Evolutionary conservation across 2,113 vertebrate genomes (phyloP).

Genomic region (Rousettus leschenaultii): DNA sequence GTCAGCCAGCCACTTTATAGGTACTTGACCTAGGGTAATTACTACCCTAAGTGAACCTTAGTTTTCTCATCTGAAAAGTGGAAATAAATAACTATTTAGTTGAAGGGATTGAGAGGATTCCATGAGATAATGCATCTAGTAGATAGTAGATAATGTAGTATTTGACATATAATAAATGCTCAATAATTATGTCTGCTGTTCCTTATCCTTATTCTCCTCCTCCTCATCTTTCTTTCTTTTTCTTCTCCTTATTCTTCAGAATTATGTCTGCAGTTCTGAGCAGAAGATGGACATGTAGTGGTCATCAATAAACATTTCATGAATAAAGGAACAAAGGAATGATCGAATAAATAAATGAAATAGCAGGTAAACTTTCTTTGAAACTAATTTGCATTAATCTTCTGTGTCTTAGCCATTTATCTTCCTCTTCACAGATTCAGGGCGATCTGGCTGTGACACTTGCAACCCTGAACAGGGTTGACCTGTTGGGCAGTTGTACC

Average conservation of each 20-base stretch:
- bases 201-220: not conserved
- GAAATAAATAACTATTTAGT: not conserved
- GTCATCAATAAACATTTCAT: not conserved
- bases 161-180: not conserved
- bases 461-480: no score
- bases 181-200: not conserved
- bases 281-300: not conserved
- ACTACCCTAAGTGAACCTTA: not conserved
- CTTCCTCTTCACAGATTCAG: not conserved
- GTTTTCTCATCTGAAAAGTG: not conserved
- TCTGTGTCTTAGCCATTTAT: not conserved
- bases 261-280: not conserved
- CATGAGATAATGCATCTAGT: not conserved
- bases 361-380: not conserved
- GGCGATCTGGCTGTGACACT: no score
- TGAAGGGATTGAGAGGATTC: not conserved
- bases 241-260: not conserved
- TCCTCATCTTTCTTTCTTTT: not conserved
- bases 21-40: not conserved
- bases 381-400: not conserved
- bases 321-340: not conserved
- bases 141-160: not conserved
- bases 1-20: not conserved
- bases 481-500: no score
- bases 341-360: not conserved